These are phyloP conservation scores for Acleris holmiana DNA, from an alignment of 2,888 invertebrate species.

Conservation along the genomic window DNA sequence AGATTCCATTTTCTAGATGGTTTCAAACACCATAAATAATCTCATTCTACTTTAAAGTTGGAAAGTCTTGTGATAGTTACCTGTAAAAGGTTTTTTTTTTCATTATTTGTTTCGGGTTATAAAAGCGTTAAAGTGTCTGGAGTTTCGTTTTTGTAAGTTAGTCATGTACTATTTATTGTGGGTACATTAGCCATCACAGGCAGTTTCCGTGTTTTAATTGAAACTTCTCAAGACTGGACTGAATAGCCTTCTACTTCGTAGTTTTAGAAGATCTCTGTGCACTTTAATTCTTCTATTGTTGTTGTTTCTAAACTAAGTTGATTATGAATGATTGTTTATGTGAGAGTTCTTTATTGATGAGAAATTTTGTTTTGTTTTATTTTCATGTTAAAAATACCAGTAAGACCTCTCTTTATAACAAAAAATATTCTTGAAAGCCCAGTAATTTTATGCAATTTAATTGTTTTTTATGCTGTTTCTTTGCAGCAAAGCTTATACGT, in stretches of 20 bases:
- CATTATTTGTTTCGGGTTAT: constrained; percentile 10
- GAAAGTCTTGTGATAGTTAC: constrained; percentile 45
- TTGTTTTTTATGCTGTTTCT: constrained; percentile 12
- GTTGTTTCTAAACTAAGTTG: constrained; percentile 24
- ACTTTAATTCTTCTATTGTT: constrained; percentile 24
- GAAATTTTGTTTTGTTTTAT: constrained; percentile 23
- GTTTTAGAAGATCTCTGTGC: constrained; percentile 31
- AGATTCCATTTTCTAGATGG: constrained; percentile 12
- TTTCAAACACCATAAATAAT: constrained; percentile 23
- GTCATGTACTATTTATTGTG: constrained; percentile 23
- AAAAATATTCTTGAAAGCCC: not conserved
- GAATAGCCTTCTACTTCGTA: constrained; percentile 34
- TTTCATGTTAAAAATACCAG: constrained; percentile 17
- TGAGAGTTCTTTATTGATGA: not conserved
- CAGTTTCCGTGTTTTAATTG: constrained; percentile 28
- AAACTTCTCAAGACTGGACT: constrained; percentile 33
- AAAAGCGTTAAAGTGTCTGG: constrained; percentile 29
- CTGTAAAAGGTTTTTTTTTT: constrained; percentile 33
- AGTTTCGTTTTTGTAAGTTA: constrained; percentile 22
- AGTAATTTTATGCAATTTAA: constrained; percentile 5
- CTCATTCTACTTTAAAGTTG: constrained; percentile 40
- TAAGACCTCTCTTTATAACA: constrained; percentile 7
- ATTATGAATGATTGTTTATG: constrained; percentile 23
- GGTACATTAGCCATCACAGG: constrained; percentile 17
- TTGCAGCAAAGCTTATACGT: constrained; percentile 26